Evolutionary conservation across 2,888 invertebrate genomes (phyloP), one percentile per base, ranked within the genome.

Genomic region (Stenodema calcarata): DNA sequence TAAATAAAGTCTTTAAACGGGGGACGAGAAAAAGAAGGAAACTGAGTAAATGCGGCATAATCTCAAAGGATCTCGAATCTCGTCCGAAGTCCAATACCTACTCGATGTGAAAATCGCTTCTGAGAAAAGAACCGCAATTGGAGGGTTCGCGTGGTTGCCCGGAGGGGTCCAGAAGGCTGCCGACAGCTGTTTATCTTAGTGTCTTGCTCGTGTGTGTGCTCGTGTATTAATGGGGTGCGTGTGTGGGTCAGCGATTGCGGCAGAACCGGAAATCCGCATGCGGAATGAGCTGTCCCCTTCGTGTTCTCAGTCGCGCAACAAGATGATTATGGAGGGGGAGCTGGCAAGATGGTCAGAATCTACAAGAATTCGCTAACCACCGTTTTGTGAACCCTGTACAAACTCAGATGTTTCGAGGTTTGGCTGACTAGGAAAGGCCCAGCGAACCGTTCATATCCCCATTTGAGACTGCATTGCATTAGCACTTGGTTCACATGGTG

Each of bases 251-350:
- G 18, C 62, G 62, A 62, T 62, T 62, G 62, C 62, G 62, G 62
- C 62, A 62, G 62, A 62, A 62, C 62, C 62, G 62, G 62, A 62
- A 62, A 62, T 62, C 62, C 62, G 62, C 62, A 62, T 62, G 62
- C 23, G 23, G 62, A 62, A 62, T 62, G 62, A 62, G 62, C 27
- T 62, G 62, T 62, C 62, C 62, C 62, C 62, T 62, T 62, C 62
- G 62, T 18, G 62, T 62, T 27, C 18, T 18, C 23, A 23, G 23
- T 62, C 18, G 11, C 62, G 27, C 62, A 62, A 62, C 62, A 18
- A 11, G 62, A 62, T 62, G 62, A 62, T 62, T 62, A 62, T 27
- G 23, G 62, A 62, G 62, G 62, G 18, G 62, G 62, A 35, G 35
- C 27, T 11, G 23, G 23, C 23, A 23, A 62, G 62, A 23, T 62